Conservation (phyloP, 2,113 vertebrate genomes). For the Tenebrosternarchus preto region DNA sequence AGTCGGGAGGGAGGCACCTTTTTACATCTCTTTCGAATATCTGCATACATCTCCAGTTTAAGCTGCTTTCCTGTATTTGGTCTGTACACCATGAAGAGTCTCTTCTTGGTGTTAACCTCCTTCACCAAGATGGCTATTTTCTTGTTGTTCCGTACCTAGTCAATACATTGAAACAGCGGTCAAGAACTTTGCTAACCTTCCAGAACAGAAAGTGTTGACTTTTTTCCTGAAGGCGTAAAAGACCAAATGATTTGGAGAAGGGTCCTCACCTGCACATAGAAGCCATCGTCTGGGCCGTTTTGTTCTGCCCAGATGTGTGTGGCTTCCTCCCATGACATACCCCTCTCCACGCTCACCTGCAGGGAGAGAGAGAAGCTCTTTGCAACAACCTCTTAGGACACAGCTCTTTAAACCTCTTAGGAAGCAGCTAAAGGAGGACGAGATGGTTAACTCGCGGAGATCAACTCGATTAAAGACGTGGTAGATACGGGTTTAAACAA, state of each 20-base stretch:
- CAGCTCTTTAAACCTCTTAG: too few species aligned
- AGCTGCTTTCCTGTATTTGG: slow-evolving; percentile 97
- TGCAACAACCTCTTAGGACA: neutral
- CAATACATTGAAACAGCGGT: neutral
- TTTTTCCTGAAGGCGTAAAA: too few species aligned
- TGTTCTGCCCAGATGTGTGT: slow-evolving; percentile 95
- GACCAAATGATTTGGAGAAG: too few species aligned
- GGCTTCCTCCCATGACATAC: slow-evolving; percentile 98
- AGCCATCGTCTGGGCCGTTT: slow-evolving; percentile 91
- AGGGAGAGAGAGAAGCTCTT: neutral
- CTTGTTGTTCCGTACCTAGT: slow-evolving; percentile 90
- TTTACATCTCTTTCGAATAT: slow-evolving; percentile 96
- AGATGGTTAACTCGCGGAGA: too few species aligned
- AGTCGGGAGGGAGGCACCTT: slow-evolving; percentile 76
- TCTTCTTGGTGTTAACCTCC: slow-evolving; percentile 95
- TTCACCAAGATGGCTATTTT: slow-evolving; percentile 93
- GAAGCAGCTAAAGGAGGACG: too few species aligned
- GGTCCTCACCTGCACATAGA: slow-evolving; percentile 86
- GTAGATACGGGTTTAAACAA: too few species aligned
- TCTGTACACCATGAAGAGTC: slow-evolving; percentile 91
- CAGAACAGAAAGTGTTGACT: neutral
- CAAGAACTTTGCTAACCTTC: neutral
- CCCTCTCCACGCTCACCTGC: slow-evolving; percentile 94
- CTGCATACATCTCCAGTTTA: slow-evolving; percentile 89
- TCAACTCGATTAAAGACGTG: too few species aligned